Base-by-base conservation (phyloP, 2,113 vertebrate genomes). In the Pitta sordida region DNA sequence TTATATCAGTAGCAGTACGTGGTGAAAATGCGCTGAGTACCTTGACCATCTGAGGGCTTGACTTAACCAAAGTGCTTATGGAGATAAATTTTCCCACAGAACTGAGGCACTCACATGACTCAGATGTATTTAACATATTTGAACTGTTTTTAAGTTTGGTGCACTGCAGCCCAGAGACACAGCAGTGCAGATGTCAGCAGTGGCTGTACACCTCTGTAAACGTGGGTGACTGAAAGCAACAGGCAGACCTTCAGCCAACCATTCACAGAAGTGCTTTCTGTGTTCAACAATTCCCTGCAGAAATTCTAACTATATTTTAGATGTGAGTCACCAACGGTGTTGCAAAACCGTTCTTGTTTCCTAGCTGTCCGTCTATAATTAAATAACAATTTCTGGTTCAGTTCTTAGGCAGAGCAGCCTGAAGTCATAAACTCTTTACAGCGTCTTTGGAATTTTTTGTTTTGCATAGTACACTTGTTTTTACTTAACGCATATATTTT, bases 281-380 rank as follows among this genome's bases (percentile, higher is more conserved):
- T 43, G 11, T 39, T 88, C 56, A 74, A 1, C 58, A 86, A 7
- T 16, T 64, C n/a, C 30, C 64, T 78, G 36, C 49, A 58, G 59
- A 64, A 56, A 34, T 20, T 24, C 58, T 12, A 52, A 24, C 30
- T 60, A 0, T 22, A 27, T 88, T 84, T 88, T 67, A 65, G 49
- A 13, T 3, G 1, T 12, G 49, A 15, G 12, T 75, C 44, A 37
- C 22, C 67, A 27, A 6, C 0, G 0, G 20, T 21, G 3, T 41
- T 91, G 30, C 10, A 67, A 67, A 92, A 63, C 19, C 14, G 3
- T 49, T 70, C 56, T 39, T 0, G 0, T 2, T 15, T 75, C 87
- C 73, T 37, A 36, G 4, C 51, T 46, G 19, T 53, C 36, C 32
- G 59, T 16, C n/a, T 87, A 5, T 52, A 74, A 67, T 26, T 59